These are phyloP conservation scores for Arctocebus calabarensis DNA, from an alignment of 2,797 vertebrate genomes.

Conservation along the genomic window DNA sequence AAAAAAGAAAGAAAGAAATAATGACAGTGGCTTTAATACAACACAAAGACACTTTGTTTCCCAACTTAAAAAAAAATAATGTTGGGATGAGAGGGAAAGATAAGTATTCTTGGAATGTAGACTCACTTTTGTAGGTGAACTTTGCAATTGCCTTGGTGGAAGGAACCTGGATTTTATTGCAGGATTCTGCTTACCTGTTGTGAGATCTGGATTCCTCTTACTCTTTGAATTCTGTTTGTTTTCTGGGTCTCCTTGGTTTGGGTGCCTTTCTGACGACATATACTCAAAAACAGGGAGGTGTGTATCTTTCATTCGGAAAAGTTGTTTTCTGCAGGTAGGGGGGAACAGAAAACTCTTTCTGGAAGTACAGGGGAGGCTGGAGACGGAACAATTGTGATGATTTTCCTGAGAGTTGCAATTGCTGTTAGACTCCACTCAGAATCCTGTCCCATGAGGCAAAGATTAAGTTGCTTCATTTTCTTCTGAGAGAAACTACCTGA, in stretches of 20 bases:
- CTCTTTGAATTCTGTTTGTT: not conserved
- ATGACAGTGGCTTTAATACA: rapidly evolving
- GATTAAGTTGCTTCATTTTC: not conserved
- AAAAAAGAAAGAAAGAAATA: too few relatives aligned
- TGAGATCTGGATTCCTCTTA: rapidly evolving
- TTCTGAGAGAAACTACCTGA: rapidly evolving
- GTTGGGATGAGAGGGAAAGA: rapidly evolving
- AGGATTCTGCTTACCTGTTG: rapidly evolving
- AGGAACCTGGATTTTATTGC: rapidly evolving
- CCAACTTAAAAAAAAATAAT: too few relatives aligned
- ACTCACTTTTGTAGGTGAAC: rapidly evolving
- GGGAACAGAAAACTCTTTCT: rapidly evolving
- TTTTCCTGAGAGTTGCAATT: not conserved
- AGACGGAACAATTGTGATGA: rapidly evolving
- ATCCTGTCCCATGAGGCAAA: rapidly evolving
- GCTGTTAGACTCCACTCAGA: rapidly evolving
- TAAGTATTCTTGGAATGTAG: not conserved
- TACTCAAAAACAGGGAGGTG: rapidly evolving
- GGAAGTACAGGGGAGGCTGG: rapidly evolving
- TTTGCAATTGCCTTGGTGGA: rapidly evolving
- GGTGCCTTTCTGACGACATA: rapidly evolving
- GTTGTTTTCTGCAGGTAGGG: rapidly evolving
- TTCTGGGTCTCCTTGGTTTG: rapidly evolving
- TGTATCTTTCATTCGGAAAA: rapidly evolving
- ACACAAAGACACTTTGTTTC: not conserved